Evolutionary conservation across 2,113 vertebrate species (phyloP).

Genomic region (Microtus montanus): DNA sequence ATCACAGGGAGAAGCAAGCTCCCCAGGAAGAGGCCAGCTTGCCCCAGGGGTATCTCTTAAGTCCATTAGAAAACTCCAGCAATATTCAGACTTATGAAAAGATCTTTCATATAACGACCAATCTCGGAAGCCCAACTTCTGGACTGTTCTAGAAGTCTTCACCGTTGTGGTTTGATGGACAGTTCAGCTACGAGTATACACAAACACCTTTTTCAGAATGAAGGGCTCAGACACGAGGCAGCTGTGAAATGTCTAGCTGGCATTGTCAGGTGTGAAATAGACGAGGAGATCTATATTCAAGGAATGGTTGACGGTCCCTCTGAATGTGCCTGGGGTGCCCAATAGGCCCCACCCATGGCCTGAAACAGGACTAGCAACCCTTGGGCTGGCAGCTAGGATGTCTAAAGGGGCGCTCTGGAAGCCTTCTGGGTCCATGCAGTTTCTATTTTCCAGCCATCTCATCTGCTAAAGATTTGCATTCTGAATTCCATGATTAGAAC

Average conservation of each 20-base stretch:
- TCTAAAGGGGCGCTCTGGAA: slow-evolving; percentile 32
- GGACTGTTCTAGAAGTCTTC: slow-evolving; percentile 33
- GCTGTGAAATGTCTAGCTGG: slow-evolving; percentile 33
- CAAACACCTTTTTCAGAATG: slow-evolving; percentile 5
- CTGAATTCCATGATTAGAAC: slow-evolving; percentile 61
- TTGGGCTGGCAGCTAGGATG: slow-evolving; percentile 18
- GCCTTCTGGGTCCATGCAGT: slow-evolving; percentile 29
- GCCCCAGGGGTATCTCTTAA: background rate
- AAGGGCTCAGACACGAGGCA: background rate
- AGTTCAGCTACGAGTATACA: background rate
- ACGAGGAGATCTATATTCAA: background rate
- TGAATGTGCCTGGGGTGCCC: slow-evolving; percentile 22
- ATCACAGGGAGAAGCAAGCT: slow-evolving; percentile 22
- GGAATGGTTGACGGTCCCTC: slow-evolving; percentile 24
- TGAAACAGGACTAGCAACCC: background rate
- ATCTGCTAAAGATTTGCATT: slow-evolving; percentile 69
- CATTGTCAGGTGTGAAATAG: slow-evolving; percentile 26
- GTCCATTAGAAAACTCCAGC: slow-evolving; percentile 6
- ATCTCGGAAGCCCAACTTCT: background rate
- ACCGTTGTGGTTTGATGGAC: background rate
- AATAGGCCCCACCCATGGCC: background rate
- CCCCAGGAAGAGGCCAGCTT: background rate
- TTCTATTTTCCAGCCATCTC: slow-evolving; percentile 58
- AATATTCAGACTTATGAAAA: slow-evolving; percentile 18
- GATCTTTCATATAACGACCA: background rate